Conservation (phyloP, 2,797 vertebrate genomes). For the Gambelia wislizenii region DNA sequence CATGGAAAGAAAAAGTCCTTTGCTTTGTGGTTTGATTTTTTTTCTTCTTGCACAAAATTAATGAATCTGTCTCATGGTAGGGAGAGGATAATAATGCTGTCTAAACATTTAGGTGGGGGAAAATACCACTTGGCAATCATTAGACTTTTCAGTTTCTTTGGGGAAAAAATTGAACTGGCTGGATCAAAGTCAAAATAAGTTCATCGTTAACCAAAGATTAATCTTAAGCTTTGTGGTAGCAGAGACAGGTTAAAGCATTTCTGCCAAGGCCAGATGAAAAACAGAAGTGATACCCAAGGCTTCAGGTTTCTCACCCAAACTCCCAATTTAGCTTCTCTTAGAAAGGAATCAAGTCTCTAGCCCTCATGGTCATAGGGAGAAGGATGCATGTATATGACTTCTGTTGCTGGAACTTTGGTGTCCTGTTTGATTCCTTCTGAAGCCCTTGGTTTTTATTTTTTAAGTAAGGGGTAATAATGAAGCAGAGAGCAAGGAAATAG, state of each 20-base stretch:
- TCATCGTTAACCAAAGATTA: neutral
- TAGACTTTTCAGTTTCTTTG: neutral
- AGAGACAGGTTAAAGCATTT: neutral
- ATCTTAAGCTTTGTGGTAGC: neutral
- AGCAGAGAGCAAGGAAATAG: neutral
- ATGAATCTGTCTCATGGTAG: neutral
- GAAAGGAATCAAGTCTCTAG: neutral
- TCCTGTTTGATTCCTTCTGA: neutral
- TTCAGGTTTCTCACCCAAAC: neutral
- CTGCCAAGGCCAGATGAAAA: neutral
- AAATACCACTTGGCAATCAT: neutral
- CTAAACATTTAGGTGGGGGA: neutral
- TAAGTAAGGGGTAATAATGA: neutral
- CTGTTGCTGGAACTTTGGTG: neutral
- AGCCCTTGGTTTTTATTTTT: neutral
- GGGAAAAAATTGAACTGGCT: neutral
- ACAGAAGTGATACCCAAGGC: no score
- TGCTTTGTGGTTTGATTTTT: neutral
- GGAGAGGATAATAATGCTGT: neutral
- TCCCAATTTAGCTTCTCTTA: neutral
- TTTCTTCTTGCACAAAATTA: neutral
- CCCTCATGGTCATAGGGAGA: neutral
- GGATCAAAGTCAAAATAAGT: neutral
- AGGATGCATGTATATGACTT: neutral
- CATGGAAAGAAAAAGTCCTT: neutral